These are phyloP conservation scores for Diacarnus erythraeanus DNA, from an alignment of 37 sponge, comb jelly and placozoan genomes.

Conservation along the genomic window DNA sequence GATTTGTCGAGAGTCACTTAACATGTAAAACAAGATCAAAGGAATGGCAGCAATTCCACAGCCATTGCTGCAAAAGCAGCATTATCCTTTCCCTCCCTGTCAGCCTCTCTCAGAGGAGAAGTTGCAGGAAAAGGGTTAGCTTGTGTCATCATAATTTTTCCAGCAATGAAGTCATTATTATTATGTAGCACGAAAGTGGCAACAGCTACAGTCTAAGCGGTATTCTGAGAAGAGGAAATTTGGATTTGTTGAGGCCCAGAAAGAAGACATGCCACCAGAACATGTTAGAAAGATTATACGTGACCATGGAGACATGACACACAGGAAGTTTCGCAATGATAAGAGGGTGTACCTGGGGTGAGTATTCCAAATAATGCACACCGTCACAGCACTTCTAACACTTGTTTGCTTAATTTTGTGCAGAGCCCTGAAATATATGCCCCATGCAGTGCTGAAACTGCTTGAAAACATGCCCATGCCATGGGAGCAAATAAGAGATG, in stretches of 20 bases:
- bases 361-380: conserved; percentile 25
- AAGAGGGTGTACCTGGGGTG: conserved; percentile 99
- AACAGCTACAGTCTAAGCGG: conserved; percentile 95
- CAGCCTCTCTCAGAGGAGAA: conserved; percentile 74
- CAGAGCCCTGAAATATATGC: conserved; percentile 99
- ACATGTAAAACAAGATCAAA: no score
- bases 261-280: conserved; percentile 99
- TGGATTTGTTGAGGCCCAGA: conserved; percentile 99
- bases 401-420: not conserved
- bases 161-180: no score
- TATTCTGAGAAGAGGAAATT: conserved; percentile 99
- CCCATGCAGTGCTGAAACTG: conserved; percentile 98
- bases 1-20: no score
- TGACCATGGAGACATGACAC: conserved; percentile 99
- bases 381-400: not conserved
- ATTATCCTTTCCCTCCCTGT: conserved; percentile 56
- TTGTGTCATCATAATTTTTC: no score
- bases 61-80: conserved; percentile 73
- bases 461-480: conserved; percentile 99
- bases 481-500: conserved; percentile 99
- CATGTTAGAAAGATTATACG: conserved; percentile 99
- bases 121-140: conserved; percentile 88
- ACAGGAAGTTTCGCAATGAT: conserved; percentile 97
- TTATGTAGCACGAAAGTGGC: conserved; percentile 95
- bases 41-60: conserved; percentile 23